Conservation (phyloP, 2,113 vertebrate genomes). For the Uropsilus gracilis region DNA sequence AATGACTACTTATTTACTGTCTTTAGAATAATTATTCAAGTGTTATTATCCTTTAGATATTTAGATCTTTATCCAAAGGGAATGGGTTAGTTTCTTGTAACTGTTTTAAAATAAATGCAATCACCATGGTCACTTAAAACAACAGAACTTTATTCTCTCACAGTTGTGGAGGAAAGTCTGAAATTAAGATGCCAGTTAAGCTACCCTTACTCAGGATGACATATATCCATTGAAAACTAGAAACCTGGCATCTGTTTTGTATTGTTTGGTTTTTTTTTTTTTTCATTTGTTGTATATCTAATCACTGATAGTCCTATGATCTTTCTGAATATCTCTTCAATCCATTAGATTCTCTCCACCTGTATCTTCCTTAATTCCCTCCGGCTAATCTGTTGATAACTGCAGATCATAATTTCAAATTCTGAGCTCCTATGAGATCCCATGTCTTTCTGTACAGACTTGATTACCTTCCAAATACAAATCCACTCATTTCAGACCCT, state of each 20-base stretch:
- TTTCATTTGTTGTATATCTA: background rate
- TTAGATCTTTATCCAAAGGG: background rate
- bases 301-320: background rate
- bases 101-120: background rate
- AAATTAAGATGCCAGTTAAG: background rate
- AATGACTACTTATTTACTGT: background rate
- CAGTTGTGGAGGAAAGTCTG: background rate
- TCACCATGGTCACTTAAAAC: background rate
- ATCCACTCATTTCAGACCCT: background rate
- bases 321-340: background rate
- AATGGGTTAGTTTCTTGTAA: background rate
- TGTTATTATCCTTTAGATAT: background rate
- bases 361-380: background rate
- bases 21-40: background rate
- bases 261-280: too few relatives aligned
- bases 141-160: background rate
- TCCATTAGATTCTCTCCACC: background rate
- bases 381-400: background rate
- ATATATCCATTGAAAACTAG: background rate
- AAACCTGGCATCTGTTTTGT: too few relatives aligned
- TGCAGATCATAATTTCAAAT: background rate
- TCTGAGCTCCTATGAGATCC: background rate
- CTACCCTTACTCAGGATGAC: fast-evolving
- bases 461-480: background rate
- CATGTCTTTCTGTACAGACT: background rate